Evolutionary conservation across 2,113 vertebrate genomes (phyloP).

Genomic region (Carassius carassius): DNA sequence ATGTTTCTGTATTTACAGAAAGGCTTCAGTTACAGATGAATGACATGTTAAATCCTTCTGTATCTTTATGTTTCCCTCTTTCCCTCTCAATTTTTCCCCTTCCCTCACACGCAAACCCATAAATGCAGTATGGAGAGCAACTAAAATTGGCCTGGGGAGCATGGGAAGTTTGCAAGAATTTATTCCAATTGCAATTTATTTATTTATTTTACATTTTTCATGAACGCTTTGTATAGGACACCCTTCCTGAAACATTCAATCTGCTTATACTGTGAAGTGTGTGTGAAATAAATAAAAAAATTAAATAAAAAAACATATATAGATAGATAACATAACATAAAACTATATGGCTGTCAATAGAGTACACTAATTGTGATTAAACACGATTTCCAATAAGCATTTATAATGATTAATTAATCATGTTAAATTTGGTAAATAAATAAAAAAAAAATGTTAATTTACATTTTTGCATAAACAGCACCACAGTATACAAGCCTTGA

Average conservation of each 20-base stretch:
- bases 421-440: not conserved
- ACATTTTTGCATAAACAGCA: too few species aligned
- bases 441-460: too few species aligned
- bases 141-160: not conserved
- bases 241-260: not conserved
- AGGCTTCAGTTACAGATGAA: conserved; percentile 24
- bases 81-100: not conserved
- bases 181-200: too few species aligned
- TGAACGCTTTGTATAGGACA: not conserved
- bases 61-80: conserved; percentile 20
- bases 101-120: not conserved
- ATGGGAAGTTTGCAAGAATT: not conserved
- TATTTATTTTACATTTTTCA: too few species aligned
- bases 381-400: not conserved
- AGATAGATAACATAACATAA: too few species aligned
- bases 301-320: too few species aligned
- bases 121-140: not conserved
- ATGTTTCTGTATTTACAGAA: conserved; percentile 27
- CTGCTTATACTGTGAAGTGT: not conserved
- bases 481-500: too few species aligned
- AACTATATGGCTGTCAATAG: not conserved
- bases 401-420: not conserved
- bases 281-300: not conserved
- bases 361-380: not conserved
- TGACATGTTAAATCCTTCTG: conserved; percentile 4